Evolutionary conservation across 2,113 vertebrate genomes (phyloP), one percentile per base, ranked within the genome.

Genomic region (Fulmarus glacialis): DNA sequence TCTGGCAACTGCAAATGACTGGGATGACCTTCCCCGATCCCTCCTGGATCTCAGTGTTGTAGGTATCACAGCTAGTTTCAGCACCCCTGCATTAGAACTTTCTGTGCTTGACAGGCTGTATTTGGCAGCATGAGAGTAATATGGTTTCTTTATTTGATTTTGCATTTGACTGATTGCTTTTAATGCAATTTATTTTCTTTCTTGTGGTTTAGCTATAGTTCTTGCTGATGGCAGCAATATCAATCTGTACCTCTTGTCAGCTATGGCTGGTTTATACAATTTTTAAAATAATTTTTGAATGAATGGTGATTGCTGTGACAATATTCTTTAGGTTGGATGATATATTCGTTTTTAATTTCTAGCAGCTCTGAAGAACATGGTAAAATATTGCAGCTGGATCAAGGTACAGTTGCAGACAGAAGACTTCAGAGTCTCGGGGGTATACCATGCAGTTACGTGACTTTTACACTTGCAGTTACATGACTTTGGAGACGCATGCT

Each of bases 131-230:
- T 27, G 29, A 79, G 48, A 90, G 34, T 40, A 75, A 85, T 87
- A 89, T 5, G 47, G 83, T 83, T 90, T 45, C 50, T 90, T 92
- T 80, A 92, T 95, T 90, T 89, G 47, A 86, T 92, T 92, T 82
- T 82, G 32, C 26, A 59, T 90, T 64, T 73, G 42, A 87, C 43
- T 74, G 52, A 93, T 90, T 74, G 53, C 26, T 92, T 97, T 93
- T 62, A 92, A 88, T 86, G 71, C 15, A 38, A 90, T 95, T 94
- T 94, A 62, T 92, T 90, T 93, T 62, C 82, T 90, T 94, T 94
- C 55, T 94, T 86, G 82, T 83, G 82, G 75, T 81, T 83, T 82
- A 73, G 66, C 75, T 78, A 30, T 50, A 70, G 56, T 77, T 89
- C 59, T 94, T 93, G 82, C 71, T 95, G 79, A 93, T 92, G 90